These are phyloP conservation scores for Argyra leucocephala DNA, from an alignment of 2,888 invertebrate species.

Conservation along the genomic window DNA sequence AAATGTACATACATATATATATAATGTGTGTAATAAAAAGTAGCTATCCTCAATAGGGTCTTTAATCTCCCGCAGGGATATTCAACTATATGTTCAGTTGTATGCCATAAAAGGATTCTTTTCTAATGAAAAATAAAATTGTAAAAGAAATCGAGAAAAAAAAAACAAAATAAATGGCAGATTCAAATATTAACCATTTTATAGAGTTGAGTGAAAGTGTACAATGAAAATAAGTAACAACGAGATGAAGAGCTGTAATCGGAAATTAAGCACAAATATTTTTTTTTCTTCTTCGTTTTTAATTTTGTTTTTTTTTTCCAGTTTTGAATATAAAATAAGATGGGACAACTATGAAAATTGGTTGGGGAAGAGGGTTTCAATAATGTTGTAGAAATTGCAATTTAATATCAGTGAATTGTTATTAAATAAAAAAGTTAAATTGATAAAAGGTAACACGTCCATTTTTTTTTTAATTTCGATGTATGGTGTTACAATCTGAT, in stretches of 20 bases:
- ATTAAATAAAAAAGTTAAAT: too few relatives aligned
- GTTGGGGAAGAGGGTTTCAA: too few relatives aligned
- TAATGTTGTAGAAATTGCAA: too few relatives aligned
- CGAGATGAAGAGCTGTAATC: not conserved
- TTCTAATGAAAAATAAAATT: not conserved
- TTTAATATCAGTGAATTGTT: too few relatives aligned
- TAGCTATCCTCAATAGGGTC: not conserved
- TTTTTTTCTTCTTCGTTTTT: not conserved
- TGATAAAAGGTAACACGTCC: too few relatives aligned
- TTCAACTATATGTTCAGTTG: not conserved
- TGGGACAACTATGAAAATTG: not conserved
- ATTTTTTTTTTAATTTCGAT: too few relatives aligned
- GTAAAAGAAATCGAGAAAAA: not conserved
- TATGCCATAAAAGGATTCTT: not conserved
- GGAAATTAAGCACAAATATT: not conserved
- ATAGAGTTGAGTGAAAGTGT: not conserved
- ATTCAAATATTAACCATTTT: slow-evolving; percentile 1
- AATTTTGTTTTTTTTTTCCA: too few relatives aligned
- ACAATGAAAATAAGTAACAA: not conserved
- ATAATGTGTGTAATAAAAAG: not conserved
- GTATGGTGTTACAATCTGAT: too few relatives aligned
- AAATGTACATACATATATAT: not conserved
- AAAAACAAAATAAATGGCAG: not conserved
- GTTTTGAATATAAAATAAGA: not conserved
- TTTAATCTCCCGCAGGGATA: slow-evolving; percentile 2